Base-by-base conservation (phyloP, 2,797 vertebrate genomes). In the Anas bahamensis region DNA sequence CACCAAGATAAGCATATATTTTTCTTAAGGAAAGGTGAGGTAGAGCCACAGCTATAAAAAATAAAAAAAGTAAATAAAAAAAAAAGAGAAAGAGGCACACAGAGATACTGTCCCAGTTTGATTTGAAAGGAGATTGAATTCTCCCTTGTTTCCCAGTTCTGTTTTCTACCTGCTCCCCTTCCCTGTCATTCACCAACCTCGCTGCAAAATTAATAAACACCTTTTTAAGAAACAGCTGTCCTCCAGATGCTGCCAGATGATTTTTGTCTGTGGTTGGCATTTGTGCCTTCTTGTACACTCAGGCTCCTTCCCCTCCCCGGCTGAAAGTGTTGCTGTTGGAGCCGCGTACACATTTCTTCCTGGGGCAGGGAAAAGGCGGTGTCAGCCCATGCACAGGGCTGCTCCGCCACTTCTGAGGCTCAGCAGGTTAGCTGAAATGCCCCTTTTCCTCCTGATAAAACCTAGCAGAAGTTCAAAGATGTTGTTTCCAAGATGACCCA, bases 121-220 rank as follows among this genome's bases (percentile, higher is more conserved):
- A 59, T 83, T 53, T 89, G 77, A 83, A 77, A 84, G 31, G 41
- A 88, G 60, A 11, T 60, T 56, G 12, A 70, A 53, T 94, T 91
- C 24, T 48, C 31, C 33, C 63, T 88, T 1, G 0, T 65, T 68
- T 50, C 14, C 46, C 60, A 68, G 42, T 73, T 87, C 44, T 48
- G 72, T 83, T 89, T 82, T 41, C 35, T 82, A 13, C 22, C 50
- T 74, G 28, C 10, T 89, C 23, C 9, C 24, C 10, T 55, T 88
- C 55, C n/a, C 13, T 78, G 59, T 71, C 64, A 29, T 57, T 95
- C 53, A 52, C 42, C 50, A 76, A 0, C 71, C 64, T 86, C 33
- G 69, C 59, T 71, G 29, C 50, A 82, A 86, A 88, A 86, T 80
- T 74, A 89, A 60, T 61, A 65, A 89, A 91, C 80, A 80, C 57